These are phyloP conservation scores for Cylloceria caligata DNA, from an alignment of 2,888 invertebrate genomes.

Conservation along the genomic window DNA sequence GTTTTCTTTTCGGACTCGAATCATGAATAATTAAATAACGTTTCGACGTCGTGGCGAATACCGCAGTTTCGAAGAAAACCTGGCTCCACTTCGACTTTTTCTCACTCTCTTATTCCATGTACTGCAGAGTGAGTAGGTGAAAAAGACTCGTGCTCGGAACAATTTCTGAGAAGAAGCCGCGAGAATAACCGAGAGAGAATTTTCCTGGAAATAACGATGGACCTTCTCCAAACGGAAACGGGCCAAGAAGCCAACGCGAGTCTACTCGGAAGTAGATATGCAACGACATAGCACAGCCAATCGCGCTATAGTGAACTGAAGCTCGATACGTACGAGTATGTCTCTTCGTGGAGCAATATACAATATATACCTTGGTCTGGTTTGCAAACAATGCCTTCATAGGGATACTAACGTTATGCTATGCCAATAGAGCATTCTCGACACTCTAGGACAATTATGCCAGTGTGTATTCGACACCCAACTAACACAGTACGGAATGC, in stretches of 20 bases:
- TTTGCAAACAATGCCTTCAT: slow-evolving; percentile 48
- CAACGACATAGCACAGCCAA: slow-evolving; percentile 15
- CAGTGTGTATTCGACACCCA: slow-evolving; percentile 18
- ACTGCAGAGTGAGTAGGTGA: neutral
- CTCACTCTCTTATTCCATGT: slow-evolving; percentile 25
- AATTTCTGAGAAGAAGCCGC: neutral
- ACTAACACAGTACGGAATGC: slow-evolving; percentile 6
- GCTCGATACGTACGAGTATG: slow-evolving; percentile 29
- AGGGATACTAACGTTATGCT: slow-evolving; percentile 37
- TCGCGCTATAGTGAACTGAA: slow-evolving; percentile 9
- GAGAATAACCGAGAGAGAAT: slow-evolving; percentile 48
- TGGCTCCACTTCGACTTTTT: slow-evolving; percentile 11
- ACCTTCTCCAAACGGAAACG: slow-evolving; percentile 34
- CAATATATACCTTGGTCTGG: slow-evolving; percentile 14
- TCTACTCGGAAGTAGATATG: slow-evolving; percentile 28
- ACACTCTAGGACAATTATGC: slow-evolving; percentile 12
- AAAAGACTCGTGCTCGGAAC: neutral
- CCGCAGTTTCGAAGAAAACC: slow-evolving; percentile 51
- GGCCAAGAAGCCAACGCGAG: slow-evolving; percentile 45
- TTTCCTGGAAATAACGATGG: slow-evolving; percentile 55
- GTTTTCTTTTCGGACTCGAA: slow-evolving; percentile 63
- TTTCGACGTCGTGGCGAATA: slow-evolving; percentile 49
- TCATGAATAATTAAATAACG: slow-evolving; percentile 68
- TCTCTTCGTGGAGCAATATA: slow-evolving; percentile 19
- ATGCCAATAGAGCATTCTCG: slow-evolving; percentile 43